phyloP scores from a whole-genome alignment of 1,140 invertebrate species.

The Drosophila asahinai region DNA sequence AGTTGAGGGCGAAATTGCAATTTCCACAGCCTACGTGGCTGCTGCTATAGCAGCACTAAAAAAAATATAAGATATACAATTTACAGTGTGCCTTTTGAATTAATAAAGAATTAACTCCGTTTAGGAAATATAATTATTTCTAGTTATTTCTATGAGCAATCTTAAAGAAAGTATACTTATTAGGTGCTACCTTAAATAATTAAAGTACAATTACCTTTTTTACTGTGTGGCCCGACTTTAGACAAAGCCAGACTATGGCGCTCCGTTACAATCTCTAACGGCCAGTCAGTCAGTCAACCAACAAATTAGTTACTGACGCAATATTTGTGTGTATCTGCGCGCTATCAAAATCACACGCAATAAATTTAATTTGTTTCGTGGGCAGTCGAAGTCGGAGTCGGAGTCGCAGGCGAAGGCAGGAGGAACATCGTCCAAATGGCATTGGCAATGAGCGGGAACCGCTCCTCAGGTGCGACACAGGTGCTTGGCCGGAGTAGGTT shows the following conservation, averaged over 20 bases:
- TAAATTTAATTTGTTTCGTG: constrained; percentile 72
- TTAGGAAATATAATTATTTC: neutral
- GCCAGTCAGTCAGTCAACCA: constrained; percentile 40
- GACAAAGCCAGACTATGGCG: constrained; percentile 13
- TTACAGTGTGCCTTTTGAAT: neutral
- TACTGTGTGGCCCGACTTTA: neutral
- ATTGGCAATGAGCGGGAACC: constrained; percentile 36
- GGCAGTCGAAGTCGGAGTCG: constrained; percentile 14
- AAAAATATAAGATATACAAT: neutral
- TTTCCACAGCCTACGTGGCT: constrained; percentile 61
- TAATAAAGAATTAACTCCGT: neutral
- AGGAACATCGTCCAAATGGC: constrained; percentile 24
- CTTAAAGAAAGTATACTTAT: neutral
- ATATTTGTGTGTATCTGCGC: constrained; percentile 72
- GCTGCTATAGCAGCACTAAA: neutral
- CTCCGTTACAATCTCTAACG: constrained; percentile 45
- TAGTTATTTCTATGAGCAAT: no score
- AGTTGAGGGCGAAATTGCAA: constrained; percentile 59
- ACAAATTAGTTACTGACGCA: constrained; percentile 83
- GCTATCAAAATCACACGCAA: constrained; percentile 83
- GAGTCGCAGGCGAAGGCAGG: neutral
- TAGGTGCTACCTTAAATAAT: neutral
- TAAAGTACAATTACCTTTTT: neutral
- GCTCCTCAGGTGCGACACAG: constrained; percentile 29
- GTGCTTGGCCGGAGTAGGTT: constrained; percentile 41